These are phyloP conservation scores for Cardiocondyla obscurior DNA, from an alignment of 1,140 invertebrate genomes.

Conservation along the genomic window DNA sequence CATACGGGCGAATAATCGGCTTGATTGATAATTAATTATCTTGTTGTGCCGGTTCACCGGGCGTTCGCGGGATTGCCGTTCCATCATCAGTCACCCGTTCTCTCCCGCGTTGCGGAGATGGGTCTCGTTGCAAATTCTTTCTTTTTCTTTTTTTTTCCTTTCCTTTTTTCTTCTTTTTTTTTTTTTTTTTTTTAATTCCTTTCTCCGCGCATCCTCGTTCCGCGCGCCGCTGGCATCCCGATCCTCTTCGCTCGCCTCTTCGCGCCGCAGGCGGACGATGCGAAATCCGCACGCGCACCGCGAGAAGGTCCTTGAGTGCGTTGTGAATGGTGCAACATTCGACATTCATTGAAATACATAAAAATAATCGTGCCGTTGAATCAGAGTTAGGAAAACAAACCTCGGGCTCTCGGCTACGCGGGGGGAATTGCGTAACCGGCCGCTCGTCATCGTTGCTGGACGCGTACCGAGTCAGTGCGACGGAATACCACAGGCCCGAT, in stretches of 20 bases:
- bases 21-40: conserved; percentile 81
- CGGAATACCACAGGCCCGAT: conserved; percentile 29
- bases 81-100: conserved; percentile 54
- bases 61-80: conserved; percentile 17
- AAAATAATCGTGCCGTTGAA: conserved; percentile 63
- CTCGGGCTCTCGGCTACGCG: conserved; percentile 28
- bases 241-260: background rate
- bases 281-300: conserved; percentile 8
- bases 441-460: conserved; percentile 12
- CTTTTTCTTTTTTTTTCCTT: background rate
- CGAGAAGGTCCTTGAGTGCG: conserved; percentile 13
- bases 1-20: conserved; percentile 51
- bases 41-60: conserved; percentile 46
- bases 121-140: background rate
- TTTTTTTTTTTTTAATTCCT: too few species aligned
- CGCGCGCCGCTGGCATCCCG: background rate
- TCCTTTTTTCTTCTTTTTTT: too few species aligned
- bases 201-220: background rate
- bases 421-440: conserved; percentile 55
- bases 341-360: conserved; percentile 59
- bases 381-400: conserved; percentile 63
- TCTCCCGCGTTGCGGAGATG: conserved; percentile 47
- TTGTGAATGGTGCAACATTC: conserved; percentile 42
- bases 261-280: background rate
- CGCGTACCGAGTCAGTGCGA: conserved; percentile 26